Conservation (phyloP, 2,888 invertebrate species). For the Meteorus colon region DNA sequence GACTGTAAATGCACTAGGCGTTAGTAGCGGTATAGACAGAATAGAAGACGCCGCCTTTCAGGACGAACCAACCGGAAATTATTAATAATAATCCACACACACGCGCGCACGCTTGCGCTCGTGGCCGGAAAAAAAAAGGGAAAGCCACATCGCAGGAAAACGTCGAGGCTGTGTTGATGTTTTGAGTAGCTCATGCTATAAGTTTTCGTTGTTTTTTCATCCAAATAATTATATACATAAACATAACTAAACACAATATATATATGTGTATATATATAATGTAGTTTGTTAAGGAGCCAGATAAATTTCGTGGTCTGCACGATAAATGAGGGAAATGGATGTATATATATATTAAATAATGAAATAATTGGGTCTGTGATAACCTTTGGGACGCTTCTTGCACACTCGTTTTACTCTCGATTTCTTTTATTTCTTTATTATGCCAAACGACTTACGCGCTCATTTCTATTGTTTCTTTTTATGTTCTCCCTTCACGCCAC, state of each 20-base stretch:
- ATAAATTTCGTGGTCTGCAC: not conserved
- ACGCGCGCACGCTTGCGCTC: conserved; percentile 38
- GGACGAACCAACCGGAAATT: conserved; percentile 68
- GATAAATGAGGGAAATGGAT: not conserved
- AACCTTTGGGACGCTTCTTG: conserved; percentile 21
- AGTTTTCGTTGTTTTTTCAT: conserved; percentile 15
- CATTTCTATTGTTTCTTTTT: conserved; percentile 34
- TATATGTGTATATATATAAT: not conserved
- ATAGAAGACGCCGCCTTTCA: conserved; percentile 63
- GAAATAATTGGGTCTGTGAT: not conserved
- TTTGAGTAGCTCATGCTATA: conserved; percentile 2
- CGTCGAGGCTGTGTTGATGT: conserved; percentile 34
- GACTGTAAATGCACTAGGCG: conserved; percentile 61
- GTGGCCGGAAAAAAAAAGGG: conserved; percentile 65
- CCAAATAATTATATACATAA: conserved; percentile 16
- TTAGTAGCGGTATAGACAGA: not conserved
- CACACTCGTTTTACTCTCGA: conserved; percentile 8
- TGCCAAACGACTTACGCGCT: conserved; percentile 16
- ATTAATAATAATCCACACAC: conserved; percentile 61
- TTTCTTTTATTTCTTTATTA: conserved; percentile 13
- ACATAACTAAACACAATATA: not conserved
- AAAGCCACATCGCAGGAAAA: conserved; percentile 58
- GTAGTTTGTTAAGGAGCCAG: not conserved
- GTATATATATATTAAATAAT: not conserved
- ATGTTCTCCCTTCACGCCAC: not conserved